Evolutionary conservation across 1,140 invertebrate species (phyloP), one percentile per base, ranked within the genome.

Genomic region (Hormaphis cornu): DNA sequence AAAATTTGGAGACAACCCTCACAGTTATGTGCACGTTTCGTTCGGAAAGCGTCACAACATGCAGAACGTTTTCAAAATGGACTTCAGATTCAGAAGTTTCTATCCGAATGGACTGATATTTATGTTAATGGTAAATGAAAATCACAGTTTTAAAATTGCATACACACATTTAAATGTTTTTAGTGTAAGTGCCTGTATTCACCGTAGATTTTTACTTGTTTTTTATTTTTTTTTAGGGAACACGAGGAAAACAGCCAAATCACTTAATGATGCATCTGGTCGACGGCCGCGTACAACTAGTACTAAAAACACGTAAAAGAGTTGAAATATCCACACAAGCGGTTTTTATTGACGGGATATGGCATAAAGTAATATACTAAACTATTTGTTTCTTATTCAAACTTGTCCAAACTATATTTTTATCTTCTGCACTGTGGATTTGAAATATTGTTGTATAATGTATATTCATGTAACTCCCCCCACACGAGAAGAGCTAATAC

Each of bases 21-120:
- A 89, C 71, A 92, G 90, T 76, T 87, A 90, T 75, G 86, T 91
- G 0, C 81, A 84, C 70, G 77, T 90, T 18, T 82, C 85, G 70
- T 77, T 89, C 10, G 81, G 83, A 50, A 82, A 81, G 22, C 81
- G 84, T 40, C 82, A 82, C 73, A 84, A 86, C 70, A 40, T 53
- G n/a, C 82, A 84, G 70, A 84, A 84, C 70, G 84, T 86, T 74
- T 92, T 91, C 74, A 82, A 83, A 8, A 79, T 95, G 35, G 85
- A 88, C 61, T 87, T 95, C 72, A 86, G 90, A 73, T 90, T 95
- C 75, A 80, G 92, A 28, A 95, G 92, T 0, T 93, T 89, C 75
- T 89, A 92, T 78, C 84, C 85, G 0, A 87, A 93, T 75, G 93
- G 92, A 40, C 76, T 94, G 63, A 77, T 96, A 6, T 86, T 91